Conservation (phyloP, 1,140 invertebrate species). For the Aphelinus certus region DNA sequence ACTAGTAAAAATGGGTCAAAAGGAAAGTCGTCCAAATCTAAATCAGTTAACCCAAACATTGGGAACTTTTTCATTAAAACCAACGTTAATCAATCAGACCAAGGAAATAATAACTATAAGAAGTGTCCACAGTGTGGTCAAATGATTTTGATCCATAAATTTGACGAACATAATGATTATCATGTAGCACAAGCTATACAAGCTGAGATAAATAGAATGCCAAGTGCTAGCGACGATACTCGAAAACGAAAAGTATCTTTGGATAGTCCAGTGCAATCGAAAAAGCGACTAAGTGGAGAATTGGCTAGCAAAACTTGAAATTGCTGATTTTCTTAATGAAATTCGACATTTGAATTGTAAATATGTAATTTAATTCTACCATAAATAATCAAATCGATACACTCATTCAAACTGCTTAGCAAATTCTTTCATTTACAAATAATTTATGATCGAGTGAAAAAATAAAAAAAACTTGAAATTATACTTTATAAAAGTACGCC, state of each 20-base stretch:
- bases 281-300: slow-evolving; percentile 34
- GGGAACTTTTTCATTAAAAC: slow-evolving; percentile 56
- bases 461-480: not conserved
- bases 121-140: slow-evolving; percentile 73
- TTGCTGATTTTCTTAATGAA: too few relatives aligned
- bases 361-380: slow-evolving; percentile 6
- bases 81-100: slow-evolving; percentile 16
- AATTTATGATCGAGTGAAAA: slow-evolving; percentile 23
- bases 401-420: not conserved
- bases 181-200: slow-evolving; percentile 76
- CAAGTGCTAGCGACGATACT: not conserved
- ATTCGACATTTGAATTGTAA: slow-evolving; percentile 1
- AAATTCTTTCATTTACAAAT: slow-evolving; percentile 6
- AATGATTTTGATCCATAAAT: slow-evolving; percentile 67
- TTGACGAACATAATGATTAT: slow-evolving; percentile 75
- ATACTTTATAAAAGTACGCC: too few relatives aligned
- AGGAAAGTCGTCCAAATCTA: slow-evolving; percentile 39
- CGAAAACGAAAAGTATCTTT: slow-evolving; percentile 37
- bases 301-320: not conserved
- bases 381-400: too few relatives aligned
- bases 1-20: slow-evolving; percentile 42
- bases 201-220: slow-evolving; percentile 56
- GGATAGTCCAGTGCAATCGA: slow-evolving; percentile 19
- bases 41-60: slow-evolving; percentile 39
- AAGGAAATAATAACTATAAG: slow-evolving; percentile 50